A percentile compares a stretch with the other conserved stretches of the same genome.
These are phyloP conservation scores for Patiria miniata DNA, from an alignment of 35 echinoderm and acorn worm genomes.

Conservation along the genomic window DNA sequence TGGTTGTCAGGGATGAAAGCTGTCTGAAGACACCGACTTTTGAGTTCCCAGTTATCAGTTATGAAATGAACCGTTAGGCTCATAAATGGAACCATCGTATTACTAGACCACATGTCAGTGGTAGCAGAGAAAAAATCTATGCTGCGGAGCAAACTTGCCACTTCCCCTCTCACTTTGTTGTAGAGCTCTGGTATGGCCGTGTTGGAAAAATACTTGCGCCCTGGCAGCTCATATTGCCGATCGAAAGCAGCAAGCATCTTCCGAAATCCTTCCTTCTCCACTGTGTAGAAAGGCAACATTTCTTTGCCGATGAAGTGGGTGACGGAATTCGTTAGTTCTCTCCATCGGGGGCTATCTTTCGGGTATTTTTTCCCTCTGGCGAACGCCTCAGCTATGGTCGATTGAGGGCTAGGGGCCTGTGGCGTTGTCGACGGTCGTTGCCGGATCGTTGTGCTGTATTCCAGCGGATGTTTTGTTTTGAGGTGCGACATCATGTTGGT, in stretches of 20 bases:
- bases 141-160: neutral
- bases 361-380: neutral
- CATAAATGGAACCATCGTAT: slow-evolving; percentile 31
- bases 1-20: slow-evolving; percentile 34
- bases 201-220: slow-evolving; percentile 39
- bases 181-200: slow-evolving; percentile 39
- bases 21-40: slow-evolving; percentile 17
- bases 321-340: slow-evolving; percentile 25
- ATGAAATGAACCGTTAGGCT: slow-evolving; percentile 44
- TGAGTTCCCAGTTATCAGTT: slow-evolving; percentile 31
- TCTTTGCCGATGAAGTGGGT: slow-evolving; percentile 38
- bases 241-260: slow-evolving; percentile 21
- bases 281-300: slow-evolving; percentile 28
- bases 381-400: neutral
- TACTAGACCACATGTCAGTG: slow-evolving; percentile 33
- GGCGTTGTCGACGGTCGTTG: neutral
- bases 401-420: neutral
- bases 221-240: slow-evolving; percentile 31
- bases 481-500: slow-evolving; percentile 6
- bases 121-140: slow-evolving; percentile 21
- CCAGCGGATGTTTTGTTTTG: slow-evolving; percentile 10
- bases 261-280: slow-evolving; percentile 40
- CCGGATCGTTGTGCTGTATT: neutral
- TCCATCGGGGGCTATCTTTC: slow-evolving; percentile 10
- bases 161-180: slow-evolving; percentile 2